A percentile compares a stretch with the other conserved stretches of the same genome.
These are phyloP conservation scores for Anticlea derivata DNA, from an alignment of 2,888 invertebrate genomes.

Conservation along the genomic window DNA sequence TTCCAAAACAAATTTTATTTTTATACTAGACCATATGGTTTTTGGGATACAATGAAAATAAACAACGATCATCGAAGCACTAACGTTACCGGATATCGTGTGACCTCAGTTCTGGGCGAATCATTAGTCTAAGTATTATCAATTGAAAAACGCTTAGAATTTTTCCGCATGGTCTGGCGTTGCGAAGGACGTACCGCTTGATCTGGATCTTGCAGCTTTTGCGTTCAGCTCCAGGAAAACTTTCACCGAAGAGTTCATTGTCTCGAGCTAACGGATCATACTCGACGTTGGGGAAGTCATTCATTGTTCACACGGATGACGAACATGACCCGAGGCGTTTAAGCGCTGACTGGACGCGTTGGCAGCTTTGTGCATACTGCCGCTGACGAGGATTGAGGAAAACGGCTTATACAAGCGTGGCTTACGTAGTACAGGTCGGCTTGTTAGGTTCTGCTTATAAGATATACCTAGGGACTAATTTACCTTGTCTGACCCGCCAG, in stretches of 20 bases:
- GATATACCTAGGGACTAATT: too few relatives aligned
- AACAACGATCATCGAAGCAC: not conserved
- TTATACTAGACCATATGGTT: too few relatives aligned
- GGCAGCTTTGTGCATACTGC: slow-evolving; percentile 6
- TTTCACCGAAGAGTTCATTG: slow-evolving; percentile 3
- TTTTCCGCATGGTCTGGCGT: too few relatives aligned
- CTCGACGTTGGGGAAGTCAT: slow-evolving; percentile 12
- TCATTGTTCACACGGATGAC: too few relatives aligned
- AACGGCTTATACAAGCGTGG: not conserved
- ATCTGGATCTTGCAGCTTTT: slow-evolving; percentile 4
- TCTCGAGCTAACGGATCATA: slow-evolving; percentile 7
- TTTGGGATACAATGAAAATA: not conserved
- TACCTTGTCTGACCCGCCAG: too few relatives aligned
- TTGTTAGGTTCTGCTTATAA: too few relatives aligned
- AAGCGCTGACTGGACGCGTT: slow-evolving; percentile 4
- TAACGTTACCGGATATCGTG: too few relatives aligned
- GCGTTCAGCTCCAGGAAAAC: slow-evolving; percentile 5
- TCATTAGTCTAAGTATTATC: too few relatives aligned
- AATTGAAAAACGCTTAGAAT: too few relatives aligned
- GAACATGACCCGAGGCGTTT: not conserved
- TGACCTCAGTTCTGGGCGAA: too few relatives aligned
- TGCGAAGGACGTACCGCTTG: slow-evolving; percentile 16
- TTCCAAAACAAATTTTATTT: too few relatives aligned
- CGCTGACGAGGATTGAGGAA: slow-evolving; percentile 4
- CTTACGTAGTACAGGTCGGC: too few relatives aligned